A percentile compares a stretch with the other conserved stretches of the same genome.
phyloP scores from a whole-genome alignment of 2,113 vertebrate genomes.

The Gavialis gangeticus region DNA sequence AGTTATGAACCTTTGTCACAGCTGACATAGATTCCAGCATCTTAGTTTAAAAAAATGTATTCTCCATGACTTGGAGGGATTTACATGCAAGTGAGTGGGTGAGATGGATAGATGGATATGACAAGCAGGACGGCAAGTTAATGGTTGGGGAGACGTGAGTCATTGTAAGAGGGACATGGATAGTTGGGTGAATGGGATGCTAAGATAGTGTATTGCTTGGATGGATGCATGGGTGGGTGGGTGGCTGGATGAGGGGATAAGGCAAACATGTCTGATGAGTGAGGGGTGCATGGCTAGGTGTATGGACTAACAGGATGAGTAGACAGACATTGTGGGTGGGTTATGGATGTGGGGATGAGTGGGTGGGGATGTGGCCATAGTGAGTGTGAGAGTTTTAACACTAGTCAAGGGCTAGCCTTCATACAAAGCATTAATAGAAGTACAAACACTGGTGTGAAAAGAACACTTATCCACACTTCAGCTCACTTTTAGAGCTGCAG shows the following conservation, averaged over 20 bases:
- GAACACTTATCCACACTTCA: background rate
- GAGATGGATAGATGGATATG: background rate
- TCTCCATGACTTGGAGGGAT: background rate
- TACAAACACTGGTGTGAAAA: background rate
- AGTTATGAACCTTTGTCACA: background rate
- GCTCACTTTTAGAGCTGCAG: background rate
- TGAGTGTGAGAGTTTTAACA: too few species aligned
- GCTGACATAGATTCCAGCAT: background rate
- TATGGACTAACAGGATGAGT: background rate
- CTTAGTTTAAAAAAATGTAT: background rate
- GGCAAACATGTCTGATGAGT: background rate
- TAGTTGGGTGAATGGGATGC: background rate
- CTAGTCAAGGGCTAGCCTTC: too few species aligned
- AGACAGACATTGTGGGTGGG: background rate
- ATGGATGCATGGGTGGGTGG: background rate
- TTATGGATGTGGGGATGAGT: background rate
- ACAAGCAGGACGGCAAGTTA: background rate
- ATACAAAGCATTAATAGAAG: too few species aligned
- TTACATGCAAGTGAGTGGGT: background rate
- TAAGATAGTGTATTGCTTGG: background rate
- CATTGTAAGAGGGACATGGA: background rate
- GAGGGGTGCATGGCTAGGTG: background rate
- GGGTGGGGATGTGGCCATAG: background rate
- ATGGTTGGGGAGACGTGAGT: background rate
- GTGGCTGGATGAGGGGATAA: background rate